Base-by-base conservation (phyloP, 2,888 invertebrate species). In the Nemoura dubitans region DNA sequence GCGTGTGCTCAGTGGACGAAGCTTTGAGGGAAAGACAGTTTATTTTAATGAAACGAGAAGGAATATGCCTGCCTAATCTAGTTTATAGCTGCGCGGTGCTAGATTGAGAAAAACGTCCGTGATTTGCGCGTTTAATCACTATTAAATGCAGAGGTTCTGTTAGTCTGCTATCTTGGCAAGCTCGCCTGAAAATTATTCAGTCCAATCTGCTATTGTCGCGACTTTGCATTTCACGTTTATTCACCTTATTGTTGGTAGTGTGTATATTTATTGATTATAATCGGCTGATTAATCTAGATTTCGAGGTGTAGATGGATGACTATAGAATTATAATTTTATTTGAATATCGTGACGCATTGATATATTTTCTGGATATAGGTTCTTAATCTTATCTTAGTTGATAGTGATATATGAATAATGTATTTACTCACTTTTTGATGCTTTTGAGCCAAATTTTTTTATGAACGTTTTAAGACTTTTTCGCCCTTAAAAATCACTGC, bases 281-380 rank as follows among this genome's bases (percentile, higher is more conserved):
- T 59, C 59, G 59, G 59, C 59, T 59, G 59, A 59, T 59, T 59
- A 59, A 21, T 59, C 59, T 59, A 59, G 59, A 59, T 59, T 59
- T 36, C 14, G 16, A 7, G 59, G 59, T 59, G 59, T 59, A 59
- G 59, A 59, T 21, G 59, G 21, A 59, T 14, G 59, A 59, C 59
- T 59, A 59, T 59, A 59, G 59, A 59, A n/a, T 21, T 59, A 14
- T 59, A 59, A 59, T 21, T 21, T 59, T 21, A 16, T 59, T 59
- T 21, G 21, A 21, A 59, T 2, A 21, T 59, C 14, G 59, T 59
- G 59, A 21, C 59, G 21, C 59, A 21, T 59, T 21, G 59, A 59
- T 59, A 59, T 59, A 59, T 21, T 59, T 59, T 59, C 59, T 59
- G 59, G 59, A 59, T 59, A 59, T 59, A 59, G 59, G 59, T 59